A percentile compares a stretch with the other conserved stretches of the same genome.
Conservation (phyloP, 2,888 invertebrate genomes). For the Neoaliturus tenellus region DNA sequence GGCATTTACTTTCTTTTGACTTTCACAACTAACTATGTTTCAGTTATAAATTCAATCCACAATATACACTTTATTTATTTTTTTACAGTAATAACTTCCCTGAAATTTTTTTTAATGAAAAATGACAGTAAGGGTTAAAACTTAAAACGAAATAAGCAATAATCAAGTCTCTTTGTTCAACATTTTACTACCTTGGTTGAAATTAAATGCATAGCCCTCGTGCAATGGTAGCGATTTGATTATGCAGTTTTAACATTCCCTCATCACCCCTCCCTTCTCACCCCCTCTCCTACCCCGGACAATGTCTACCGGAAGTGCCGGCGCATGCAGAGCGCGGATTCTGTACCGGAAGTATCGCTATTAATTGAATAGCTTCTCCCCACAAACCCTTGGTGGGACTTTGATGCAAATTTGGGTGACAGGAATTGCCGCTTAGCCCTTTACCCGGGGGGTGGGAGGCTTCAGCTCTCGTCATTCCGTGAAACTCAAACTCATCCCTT, state of each 20-base stretch:
- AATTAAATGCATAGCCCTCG: neutral
- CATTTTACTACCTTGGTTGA: too few relatives aligned
- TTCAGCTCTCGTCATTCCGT: neutral
- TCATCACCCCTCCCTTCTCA: neutral
- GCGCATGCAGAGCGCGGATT: neutral
- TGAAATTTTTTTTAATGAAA: too few relatives aligned
- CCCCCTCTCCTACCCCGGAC: neutral
- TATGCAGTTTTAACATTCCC: conserved; percentile 17
- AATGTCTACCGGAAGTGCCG: conserved; percentile 10
- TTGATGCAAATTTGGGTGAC: conserved; percentile 20
- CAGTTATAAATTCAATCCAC: too few relatives aligned
- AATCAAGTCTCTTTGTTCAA: too few relatives aligned
- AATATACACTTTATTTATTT: too few relatives aligned
- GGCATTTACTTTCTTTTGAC: too few relatives aligned
- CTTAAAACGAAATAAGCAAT: too few relatives aligned
- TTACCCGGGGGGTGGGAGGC: neutral
- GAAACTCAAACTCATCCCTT: conserved; percentile 15
- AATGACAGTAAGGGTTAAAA: too few relatives aligned
- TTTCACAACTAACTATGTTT: too few relatives aligned
- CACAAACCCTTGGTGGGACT: neutral
- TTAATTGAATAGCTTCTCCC: conserved; percentile 13
- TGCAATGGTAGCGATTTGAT: conserved; percentile 3
- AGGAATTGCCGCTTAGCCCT: conserved; percentile 27
- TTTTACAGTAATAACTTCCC: too few relatives aligned
- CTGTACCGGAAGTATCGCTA: conserved; percentile 24